Base-by-base conservation (phyloP, 2,113 vertebrate genomes). In the Pteronura brasiliensis region DNA sequence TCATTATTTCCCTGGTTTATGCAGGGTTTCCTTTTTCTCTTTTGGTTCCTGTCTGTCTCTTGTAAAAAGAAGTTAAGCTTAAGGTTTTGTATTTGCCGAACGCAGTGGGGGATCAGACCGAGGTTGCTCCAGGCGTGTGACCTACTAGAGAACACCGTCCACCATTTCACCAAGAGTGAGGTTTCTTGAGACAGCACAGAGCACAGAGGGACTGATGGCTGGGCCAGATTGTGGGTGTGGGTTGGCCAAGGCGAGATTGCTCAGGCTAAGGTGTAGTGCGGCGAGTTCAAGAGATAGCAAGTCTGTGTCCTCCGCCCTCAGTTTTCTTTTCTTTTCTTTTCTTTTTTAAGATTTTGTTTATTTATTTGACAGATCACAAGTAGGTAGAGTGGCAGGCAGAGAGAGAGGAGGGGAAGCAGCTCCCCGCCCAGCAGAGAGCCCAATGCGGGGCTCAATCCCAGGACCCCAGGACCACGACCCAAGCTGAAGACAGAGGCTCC, bases 21-120 rank as follows among this genome's bases (percentile, higher is more conserved):
- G 90, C 96, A 89, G 91, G 9, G 2, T 34, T 82, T 20, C 11
- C 10, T 3, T 25, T 63, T 76, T 52, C 44, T 80, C 81, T 96
- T 87, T 72, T 96, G 81, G 92, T 97, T 63, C 92, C 31, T 34
- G 67, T 71, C 80, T 97, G 15, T 67, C 47, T 95, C 57, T 84
- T 96, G 87, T 61, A 96, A 95, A 96, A 96, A 93, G 20, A 47
- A 89, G 21, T 93, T 36, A 67, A 82, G 67, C 65, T 76, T 93
- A 23, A 90, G 13, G 12, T 39, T 83, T 95, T 76, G 4, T 80
- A 59, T 74, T 47, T 96, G 61, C 63, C 47, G 27, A 71, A 59
- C 39, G 29, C 12, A 80, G 49, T 31, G 42, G 59, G 81, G 42
- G 85, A 83, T 82, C 79, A 74, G 59, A 67, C 49, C 6, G 21